These are phyloP conservation scores for Pungitius pungitius DNA, from an alignment of 2,113 vertebrate species.

Conservation along the genomic window DNA sequence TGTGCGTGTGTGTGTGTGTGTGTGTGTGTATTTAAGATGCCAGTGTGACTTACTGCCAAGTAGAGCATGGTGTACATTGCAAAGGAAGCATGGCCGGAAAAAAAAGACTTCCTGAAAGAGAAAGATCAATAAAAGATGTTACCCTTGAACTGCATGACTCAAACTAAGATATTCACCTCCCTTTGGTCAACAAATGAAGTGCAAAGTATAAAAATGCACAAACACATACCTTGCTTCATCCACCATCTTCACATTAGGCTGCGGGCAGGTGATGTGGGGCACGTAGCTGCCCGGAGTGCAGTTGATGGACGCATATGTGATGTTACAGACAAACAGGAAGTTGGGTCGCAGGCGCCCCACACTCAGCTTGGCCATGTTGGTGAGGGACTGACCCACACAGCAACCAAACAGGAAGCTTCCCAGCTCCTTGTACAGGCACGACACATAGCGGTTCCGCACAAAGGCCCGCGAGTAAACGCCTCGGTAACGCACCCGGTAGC, in stretches of 20 bases:
- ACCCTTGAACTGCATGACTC: conserved; percentile 30
- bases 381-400: conserved; percentile 84
- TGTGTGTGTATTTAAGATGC: conserved; percentile 17
- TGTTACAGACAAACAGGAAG: conserved; percentile 81
- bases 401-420: conserved; percentile 86
- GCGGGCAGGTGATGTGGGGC: conserved; percentile 63
- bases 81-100: conserved; percentile 84
- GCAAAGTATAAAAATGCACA: not conserved
- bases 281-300: conserved; percentile 72
- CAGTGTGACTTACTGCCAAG: conserved; percentile 80
- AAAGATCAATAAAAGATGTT: conserved; percentile 50
- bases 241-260: conserved; percentile 43
- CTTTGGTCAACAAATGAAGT: conserved; percentile 12
- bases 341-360: conserved; percentile 81
- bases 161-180: not conserved
- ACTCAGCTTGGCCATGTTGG: conserved; percentile 83
- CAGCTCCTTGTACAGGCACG: conserved; percentile 84
- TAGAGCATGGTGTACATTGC: conserved; percentile 86
- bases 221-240: conserved; percentile 79
- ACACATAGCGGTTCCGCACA: conserved; percentile 75
- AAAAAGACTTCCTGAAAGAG: conserved; percentile 85
- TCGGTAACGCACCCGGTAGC: conserved; percentile 71
- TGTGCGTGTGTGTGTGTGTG: conserved; percentile 17
- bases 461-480: conserved; percentile 66
- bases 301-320: conserved; percentile 74